Percentiles rank a stretch among this genome's conserved stretches.
These are phyloP conservation scores for Drosophila sproati DNA, from an alignment of 1,140 invertebrate genomes.

Conservation along the genomic window DNA sequence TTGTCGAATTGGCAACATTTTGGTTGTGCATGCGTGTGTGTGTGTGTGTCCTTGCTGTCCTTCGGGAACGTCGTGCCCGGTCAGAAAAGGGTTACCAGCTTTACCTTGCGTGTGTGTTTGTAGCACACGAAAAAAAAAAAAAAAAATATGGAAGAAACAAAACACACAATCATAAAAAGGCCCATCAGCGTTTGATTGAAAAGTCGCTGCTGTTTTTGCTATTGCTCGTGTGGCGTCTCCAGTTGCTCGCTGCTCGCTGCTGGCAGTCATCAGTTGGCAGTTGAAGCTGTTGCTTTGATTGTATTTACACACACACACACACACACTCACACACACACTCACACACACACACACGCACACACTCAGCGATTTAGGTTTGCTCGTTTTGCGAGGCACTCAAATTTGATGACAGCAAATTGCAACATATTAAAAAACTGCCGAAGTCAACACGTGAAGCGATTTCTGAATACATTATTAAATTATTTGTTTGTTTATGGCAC, in stretches of 20 bases:
- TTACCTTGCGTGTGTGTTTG: conserved; percentile 33
- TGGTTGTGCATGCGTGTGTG: conserved; percentile 25
- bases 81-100: conserved; percentile 71
- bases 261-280: conserved; percentile 58
- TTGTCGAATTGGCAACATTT: conserved; percentile 82
- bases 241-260: conserved; percentile 9
- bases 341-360: no score
- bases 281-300: conserved; percentile 64
- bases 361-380: no score
- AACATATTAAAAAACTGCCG: conserved; percentile 61
- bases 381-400: conserved; percentile 49
- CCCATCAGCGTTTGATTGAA: conserved; percentile 79
- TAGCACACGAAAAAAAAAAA: conserved; percentile 7
- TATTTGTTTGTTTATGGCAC: conserved; percentile 61
- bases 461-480: conserved; percentile 54
- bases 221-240: conserved; percentile 5
- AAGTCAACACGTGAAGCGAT: conserved; percentile 56
- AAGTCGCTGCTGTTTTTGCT: conserved; percentile 40
- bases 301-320: conserved; percentile 51
- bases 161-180: conserved; percentile 67
- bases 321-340: background rate
- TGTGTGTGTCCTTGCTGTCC: conserved; percentile 52
- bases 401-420: conserved; percentile 67
- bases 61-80: conserved; percentile 55
- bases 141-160: conserved; percentile 4